Conservation (phyloP, 2,888 invertebrate genomes). For the Xanthorhoe designata region DNA sequence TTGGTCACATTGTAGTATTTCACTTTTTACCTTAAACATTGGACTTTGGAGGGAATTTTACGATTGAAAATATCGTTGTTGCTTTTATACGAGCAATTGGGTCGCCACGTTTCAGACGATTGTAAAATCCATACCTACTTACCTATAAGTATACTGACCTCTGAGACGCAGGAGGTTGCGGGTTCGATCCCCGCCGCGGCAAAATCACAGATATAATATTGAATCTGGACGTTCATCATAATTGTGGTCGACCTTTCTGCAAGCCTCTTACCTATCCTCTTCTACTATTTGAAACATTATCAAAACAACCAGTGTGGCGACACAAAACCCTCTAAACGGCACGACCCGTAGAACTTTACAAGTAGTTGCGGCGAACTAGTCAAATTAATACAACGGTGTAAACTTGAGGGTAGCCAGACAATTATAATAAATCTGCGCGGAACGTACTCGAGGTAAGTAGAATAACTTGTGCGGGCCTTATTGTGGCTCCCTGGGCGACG, state of each 20-base stretch:
- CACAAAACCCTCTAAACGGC: slow-evolving; percentile 4
- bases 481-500: slow-evolving; percentile 57
- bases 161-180: too few species aligned
- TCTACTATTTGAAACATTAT: too few species aligned
- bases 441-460: slow-evolving; percentile 50
- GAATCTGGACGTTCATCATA: too few species aligned
- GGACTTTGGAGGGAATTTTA: slow-evolving; percentile 4
- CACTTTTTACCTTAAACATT: neutral
- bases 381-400: slow-evolving; percentile 36
- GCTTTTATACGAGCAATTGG: neutral
- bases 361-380: slow-evolving; percentile 21
- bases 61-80: neutral
- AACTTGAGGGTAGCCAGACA: slow-evolving; percentile 50
- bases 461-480: slow-evolving; percentile 61
- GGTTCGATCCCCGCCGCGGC: too few species aligned
- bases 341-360: slow-evolving; percentile 16
- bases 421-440: slow-evolving; percentile 65
- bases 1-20: slow-evolving; percentile 40
- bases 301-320: neutral
- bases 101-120: neutral
- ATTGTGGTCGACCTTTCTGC: too few species aligned
- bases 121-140: neutral
- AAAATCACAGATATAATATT: too few species aligned
- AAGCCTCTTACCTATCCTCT: too few species aligned
- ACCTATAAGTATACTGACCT: neutral